Base-by-base conservation (phyloP, 1,140 invertebrate genomes). In the Drosophila kepulauana region DNA sequence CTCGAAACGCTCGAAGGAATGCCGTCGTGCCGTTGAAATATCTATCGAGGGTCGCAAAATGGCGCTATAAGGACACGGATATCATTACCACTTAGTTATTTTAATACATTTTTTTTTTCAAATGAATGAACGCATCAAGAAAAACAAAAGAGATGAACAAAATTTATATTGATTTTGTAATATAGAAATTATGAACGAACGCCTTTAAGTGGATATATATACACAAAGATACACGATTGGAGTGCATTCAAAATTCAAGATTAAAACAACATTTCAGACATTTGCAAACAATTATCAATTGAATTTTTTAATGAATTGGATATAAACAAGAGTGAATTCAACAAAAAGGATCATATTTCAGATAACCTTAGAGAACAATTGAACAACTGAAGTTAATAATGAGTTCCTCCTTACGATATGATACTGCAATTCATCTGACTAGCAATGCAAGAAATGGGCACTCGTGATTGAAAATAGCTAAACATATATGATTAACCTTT, bases 1-100 rank as follows among this genome's bases (percentile, higher is more conserved):
- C 90, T 95, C 94, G 72, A 98, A 98, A 93, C 95, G 97, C 41
- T 93, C 96, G 79, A 95, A 95, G 87, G 95, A 97, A 89, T 94
- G 95, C 10, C 95, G 96, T 77, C 94, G 97, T 86, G 98, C 98
- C 58, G 97, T 99, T 49, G 95, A 96, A 84, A 99, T 99, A 87
- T 99, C 98, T 70, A 98, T 99, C 78, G 98, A 99, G 94, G 98
- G 98, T 13, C 94, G 98, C 79, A 98, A 98, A 94, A 99, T 99
- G 98, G 95, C 97, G 61, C 94, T 99, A 63, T 98, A 95, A 94
- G 73, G 16, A 58, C 20, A 25, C 15, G 5, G 33, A 71, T 46
- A 20, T 28, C 25, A 61, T 1, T 13, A 48, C 28, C n/a, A 33
- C 45, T 13, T 49, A 45, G 62, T 57, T 57, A 41, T 35, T 30